phyloP scores from a whole-genome alignment of 1,140 invertebrate genomes.

The Helicoverpa armigera region DNA sequence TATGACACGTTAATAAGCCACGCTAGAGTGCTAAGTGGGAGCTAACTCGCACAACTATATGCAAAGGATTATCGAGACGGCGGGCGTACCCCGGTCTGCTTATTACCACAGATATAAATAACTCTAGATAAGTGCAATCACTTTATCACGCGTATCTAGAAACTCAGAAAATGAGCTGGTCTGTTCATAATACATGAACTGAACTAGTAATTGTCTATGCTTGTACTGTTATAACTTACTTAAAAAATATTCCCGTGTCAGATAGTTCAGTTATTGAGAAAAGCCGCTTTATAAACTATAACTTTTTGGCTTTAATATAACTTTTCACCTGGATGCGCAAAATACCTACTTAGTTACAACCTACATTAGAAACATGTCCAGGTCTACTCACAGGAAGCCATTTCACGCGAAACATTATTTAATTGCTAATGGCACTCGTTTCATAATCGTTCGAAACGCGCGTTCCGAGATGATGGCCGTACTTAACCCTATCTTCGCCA shows the following conservation, averaged over 20 bases:
- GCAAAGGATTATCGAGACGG: slow-evolving; percentile 29
- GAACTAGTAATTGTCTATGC: too few species aligned
- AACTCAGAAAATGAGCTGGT: too few species aligned
- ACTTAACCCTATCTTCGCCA: background rate
- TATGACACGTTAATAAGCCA: slow-evolving; percentile 5
- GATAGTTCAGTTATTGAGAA: too few species aligned
- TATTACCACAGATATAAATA: too few species aligned
- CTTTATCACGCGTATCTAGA: too few species aligned
- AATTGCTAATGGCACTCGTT: background rate
- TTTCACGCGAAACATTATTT: slow-evolving; percentile 16
- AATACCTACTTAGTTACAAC: background rate
- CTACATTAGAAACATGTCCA: background rate
- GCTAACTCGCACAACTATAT: slow-evolving; percentile 14
- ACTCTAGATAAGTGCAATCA: too few species aligned
- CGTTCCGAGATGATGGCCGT: background rate
- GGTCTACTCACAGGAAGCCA: background rate
- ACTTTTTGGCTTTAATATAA: too few species aligned
- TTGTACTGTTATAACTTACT: too few species aligned
- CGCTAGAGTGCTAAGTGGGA: background rate
- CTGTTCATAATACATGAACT: too few species aligned
- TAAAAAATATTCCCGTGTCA: too few species aligned
- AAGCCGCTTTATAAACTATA: too few species aligned
- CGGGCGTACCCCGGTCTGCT: background rate
- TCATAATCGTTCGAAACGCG: slow-evolving; percentile 3
- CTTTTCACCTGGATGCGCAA: too few species aligned